phyloP scores from a whole-genome alignment of 2,113 vertebrate species.

The Ammodytes dubius region DNA sequence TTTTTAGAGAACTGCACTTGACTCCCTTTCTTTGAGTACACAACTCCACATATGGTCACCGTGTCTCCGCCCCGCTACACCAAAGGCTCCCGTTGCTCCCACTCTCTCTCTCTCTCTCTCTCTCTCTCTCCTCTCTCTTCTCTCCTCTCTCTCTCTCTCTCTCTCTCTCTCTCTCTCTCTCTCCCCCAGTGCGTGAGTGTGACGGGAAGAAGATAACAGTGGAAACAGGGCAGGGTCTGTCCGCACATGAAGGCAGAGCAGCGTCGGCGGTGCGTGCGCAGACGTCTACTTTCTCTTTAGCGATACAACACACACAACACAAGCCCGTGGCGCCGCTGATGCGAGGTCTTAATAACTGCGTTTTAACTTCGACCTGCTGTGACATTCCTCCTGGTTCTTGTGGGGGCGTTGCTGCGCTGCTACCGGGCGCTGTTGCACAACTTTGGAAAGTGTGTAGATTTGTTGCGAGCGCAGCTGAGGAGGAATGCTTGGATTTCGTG shows the following conservation, averaged over 20 bases:
- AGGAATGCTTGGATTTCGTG: slow-evolving; percentile 54
- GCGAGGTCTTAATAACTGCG: neutral
- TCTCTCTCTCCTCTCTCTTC: slow-evolving; percentile 35
- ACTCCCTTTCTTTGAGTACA: slow-evolving; percentile 24
- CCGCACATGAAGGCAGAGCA: slow-evolving; percentile 30
- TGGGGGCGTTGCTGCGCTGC: slow-evolving; percentile 49
- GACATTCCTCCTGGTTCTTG: neutral
- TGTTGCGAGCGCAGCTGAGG: slow-evolving; percentile 26
- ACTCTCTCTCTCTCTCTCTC: slow-evolving; percentile 63
- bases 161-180: neutral
- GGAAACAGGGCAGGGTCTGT: slow-evolving; percentile 65
- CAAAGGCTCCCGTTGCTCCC: slow-evolving; percentile 15
- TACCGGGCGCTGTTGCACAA: slow-evolving; percentile 56
- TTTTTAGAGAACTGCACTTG: neutral
- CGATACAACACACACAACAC: neutral
- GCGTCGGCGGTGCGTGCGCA: neutral
- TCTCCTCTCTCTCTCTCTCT: no score
- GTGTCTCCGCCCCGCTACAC: slow-evolving; percentile 67
- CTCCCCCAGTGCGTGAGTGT: slow-evolving; percentile 67
- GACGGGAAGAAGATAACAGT: slow-evolving; percentile 71
- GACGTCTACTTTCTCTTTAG: neutral
- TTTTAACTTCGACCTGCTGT: slow-evolving; percentile 2
- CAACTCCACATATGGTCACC: slow-evolving; percentile 58
- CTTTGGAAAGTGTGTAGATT: slow-evolving; percentile 69
- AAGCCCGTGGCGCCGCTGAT: neutral